Base-by-base conservation (phyloP, 2,888 invertebrate species). In the Epistrophe grossulariae region DNA sequence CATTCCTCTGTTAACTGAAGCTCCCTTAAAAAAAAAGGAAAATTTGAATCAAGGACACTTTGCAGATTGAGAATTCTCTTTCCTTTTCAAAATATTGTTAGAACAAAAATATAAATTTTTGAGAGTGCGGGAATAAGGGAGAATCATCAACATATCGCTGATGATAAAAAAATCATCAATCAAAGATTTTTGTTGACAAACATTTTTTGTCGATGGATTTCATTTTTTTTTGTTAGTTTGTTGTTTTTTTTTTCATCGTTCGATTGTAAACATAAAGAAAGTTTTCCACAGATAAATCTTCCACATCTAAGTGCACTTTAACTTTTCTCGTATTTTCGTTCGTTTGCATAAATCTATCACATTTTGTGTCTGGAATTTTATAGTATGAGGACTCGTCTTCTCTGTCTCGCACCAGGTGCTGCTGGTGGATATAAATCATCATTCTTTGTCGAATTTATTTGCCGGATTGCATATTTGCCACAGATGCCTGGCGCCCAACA, bases 181-280 rank as follows among this genome's bases (percentile, higher is more conserved):
- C 84, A 84, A 72, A 45, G 45, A 24, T 72, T 60, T 84, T 77
- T 81, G 81, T 84, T 81, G 84, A 84, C 84, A 84, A 84, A 84
- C 84, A 81, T 84, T 84, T 38, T 62, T 77, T 24, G 24, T 24
- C 15, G 31, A 35, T 50, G 10, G 62, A 70, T 66, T 74, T 79
- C n/a, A n/a, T n/a, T n/a, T n/a, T n/a, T n/a, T n/a, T n/a, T n/a
- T n/a, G n/a, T 70, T 0, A 72, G 40, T 45, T 71, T 13, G 15
- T 19, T 10, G 4, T 13, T 15, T 40, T 62, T 19, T 38, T 59
- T 19, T 11, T 19, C 19, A 2, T 38, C 43, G 52, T 80, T 24
- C 71, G 48, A 79, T 15, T 71, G 87, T 76, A 87, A 76, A 87
- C 87, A 83, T 31, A 31, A 48, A 60, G 79, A 83, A 83, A 79